Evolutionary conservation across 2,888 invertebrate species (phyloP), one percentile per base, ranked within the genome.

Genomic region (Nyleta sp.): DNA sequence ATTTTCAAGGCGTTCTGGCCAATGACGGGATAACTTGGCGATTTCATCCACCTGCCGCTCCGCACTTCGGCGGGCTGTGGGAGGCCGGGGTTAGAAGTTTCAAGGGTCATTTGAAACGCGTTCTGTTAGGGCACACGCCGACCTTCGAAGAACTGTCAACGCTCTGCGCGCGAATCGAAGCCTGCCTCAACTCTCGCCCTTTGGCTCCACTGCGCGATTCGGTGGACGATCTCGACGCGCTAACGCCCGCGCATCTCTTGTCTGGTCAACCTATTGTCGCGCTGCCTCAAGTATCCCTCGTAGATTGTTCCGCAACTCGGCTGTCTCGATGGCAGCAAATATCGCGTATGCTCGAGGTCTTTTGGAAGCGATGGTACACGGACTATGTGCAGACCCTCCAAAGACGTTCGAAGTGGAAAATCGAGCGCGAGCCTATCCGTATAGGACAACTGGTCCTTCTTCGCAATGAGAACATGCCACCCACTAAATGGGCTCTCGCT

Each of bases 211-310:
- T 38, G 7, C 4, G n/a, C 1, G 38, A 38, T 2, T 8, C 4
- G 11, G 38, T 13, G 3, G n/a, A 38, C 4, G n/a, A n/a, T 13
- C 52, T 52, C 31, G 31, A 28, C 15, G 15, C 15, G 6, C n/a
- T 52, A 4, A 52, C 52, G 2, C 52, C 53, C 5, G 53, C 35
- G 20, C 53, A 53, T 20, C 35, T 53, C 20, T n/a, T 53, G 3
- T 35, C 35, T 17, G 53, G 53, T 35, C 35, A 35, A 3, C 53
- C 53, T 2, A 13, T 53, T n/a, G 33, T 20, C 18, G 53, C 17
- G 17, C 6, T 53, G 6, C 52, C 52, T 7, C 18, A 10, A n/a
- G 10, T n/a, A 1, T 13, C 38, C 38, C 0, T 38, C 5, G 10
- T 38, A 5, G 38, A 38, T n/a, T n/a, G n/a, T 1, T 5, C 38